Evolutionary conservation across 2,888 invertebrate genomes (phyloP).

Genomic region (Callimorpha dominula): DNA sequence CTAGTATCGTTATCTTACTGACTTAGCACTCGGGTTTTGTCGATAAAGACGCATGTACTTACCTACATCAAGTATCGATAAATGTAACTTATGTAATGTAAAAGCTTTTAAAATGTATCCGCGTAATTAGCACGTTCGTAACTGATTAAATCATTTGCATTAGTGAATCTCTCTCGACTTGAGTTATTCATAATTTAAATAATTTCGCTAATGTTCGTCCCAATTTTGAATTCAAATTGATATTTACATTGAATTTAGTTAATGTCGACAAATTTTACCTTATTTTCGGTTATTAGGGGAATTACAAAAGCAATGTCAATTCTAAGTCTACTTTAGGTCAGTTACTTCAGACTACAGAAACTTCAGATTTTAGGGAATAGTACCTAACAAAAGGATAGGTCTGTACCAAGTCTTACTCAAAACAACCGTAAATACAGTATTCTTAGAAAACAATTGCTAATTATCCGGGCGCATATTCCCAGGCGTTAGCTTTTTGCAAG

Average conservation of each 20-base stretch:
- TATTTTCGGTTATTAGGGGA: background rate
- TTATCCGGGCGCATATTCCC: slow-evolving; percentile 62
- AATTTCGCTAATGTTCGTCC: slow-evolving; percentile 16
- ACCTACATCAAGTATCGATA: background rate
- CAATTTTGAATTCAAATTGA: slow-evolving; percentile 17
- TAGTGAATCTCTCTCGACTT: slow-evolving; percentile 17
- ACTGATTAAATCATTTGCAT: slow-evolving; percentile 21
- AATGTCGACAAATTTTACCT: background rate
- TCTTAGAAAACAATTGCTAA: slow-evolving; percentile 64
- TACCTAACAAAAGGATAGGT: background rate
- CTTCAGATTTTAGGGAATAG: background rate
- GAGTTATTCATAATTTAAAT: slow-evolving; percentile 25
- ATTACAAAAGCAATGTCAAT: too few relatives aligned
- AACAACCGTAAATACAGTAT: slow-evolving; percentile 33
- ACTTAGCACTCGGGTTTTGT: background rate
- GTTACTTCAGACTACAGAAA: background rate
- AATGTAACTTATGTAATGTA: background rate
- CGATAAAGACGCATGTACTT: background rate
- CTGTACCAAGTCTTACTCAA: slow-evolving; percentile 35
- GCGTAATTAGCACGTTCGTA: slow-evolving; percentile 32
- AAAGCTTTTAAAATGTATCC: background rate
- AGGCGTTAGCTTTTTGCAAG: slow-evolving; percentile 60
- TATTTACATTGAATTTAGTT: slow-evolving; percentile 8
- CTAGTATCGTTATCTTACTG: background rate
- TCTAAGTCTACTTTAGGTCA: too few relatives aligned